Base-by-base conservation (phyloP, 2,113 vertebrate genomes). In the Chaenocephalus aceratus region DNA sequence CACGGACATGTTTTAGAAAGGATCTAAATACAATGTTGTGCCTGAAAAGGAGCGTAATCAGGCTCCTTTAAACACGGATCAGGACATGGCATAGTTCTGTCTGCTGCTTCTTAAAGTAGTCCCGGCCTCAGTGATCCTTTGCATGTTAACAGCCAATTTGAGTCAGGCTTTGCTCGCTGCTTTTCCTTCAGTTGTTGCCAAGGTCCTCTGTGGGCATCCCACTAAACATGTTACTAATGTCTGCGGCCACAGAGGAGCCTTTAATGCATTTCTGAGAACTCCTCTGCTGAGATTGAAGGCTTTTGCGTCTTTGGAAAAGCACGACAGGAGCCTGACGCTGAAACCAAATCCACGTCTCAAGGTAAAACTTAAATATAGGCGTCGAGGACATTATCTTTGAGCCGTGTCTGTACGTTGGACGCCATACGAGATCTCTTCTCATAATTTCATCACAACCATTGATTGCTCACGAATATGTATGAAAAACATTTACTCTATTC, bases 241-340 rank as follows among this genome's bases (percentile, higher is more conserved):
- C 59, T 4, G 16, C 11, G 23, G 75, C 73, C 62, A 53, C 71
- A 77, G 71, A 82, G 63, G 60, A 83, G 64, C 72, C 73, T 86
- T 86, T 84, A 88, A 90, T 88, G 84, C 83, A 76, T 93, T 84
- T 86, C 66, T 77, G 60, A 44, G 68, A 58, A 66, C 4, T 21
- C 63, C 56, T 77, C 64, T 79, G 41, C 52, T 72, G 72, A 82
- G 79, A 83, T 78, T 44, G 52, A 67, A 90, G 69, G 59, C 78
- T 75, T 80, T 75, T 75, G 80, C 85, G 75, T 75, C 53, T 23
- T 71, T 66, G 12, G 56, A 83, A 81, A 84, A 78, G 34, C 44
- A 61, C 72, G 21, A 21, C 21, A 21, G 21, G 21, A 21, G 21
- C 21, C 21, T 21, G 1, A 36, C 45, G 8, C 74, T 61, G 73